These are phyloP conservation scores for Limnothrissa miodon DNA, from an alignment of 2,113 vertebrate genomes.

Conservation along the genomic window DNA sequence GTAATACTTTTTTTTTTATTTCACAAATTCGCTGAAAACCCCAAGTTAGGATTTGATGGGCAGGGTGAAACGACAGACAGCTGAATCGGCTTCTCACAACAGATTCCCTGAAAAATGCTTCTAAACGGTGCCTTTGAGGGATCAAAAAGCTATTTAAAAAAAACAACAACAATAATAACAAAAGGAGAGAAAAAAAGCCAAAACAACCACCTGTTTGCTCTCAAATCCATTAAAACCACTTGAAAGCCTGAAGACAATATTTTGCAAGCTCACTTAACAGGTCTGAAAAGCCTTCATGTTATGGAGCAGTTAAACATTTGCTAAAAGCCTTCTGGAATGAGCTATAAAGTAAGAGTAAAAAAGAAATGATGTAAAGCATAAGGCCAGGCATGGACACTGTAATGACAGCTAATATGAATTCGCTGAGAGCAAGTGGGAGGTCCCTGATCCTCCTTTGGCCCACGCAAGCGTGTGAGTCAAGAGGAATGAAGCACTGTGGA, in stretches of 20 bases:
- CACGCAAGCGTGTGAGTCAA: background rate
- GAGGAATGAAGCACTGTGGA: background rate
- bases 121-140: background rate
- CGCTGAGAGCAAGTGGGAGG: background rate
- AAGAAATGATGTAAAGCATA: background rate
- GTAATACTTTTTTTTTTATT: background rate
- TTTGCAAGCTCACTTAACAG: background rate
- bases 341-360: background rate
- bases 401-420: conserved; percentile 1
- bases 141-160: background rate
- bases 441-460: background rate
- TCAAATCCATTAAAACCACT: background rate
- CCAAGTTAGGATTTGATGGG: background rate
- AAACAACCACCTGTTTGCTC: background rate
- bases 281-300: background rate
- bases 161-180: background rate
- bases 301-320: background rate
- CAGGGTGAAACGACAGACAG: background rate
- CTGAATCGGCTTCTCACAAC: background rate
- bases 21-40: background rate
- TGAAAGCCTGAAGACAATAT: background rate
- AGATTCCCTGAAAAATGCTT: background rate
- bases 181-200: background rate
- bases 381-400: background rate
- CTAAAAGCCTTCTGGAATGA: background rate